Evolutionary conservation across 2,888 invertebrate species (phyloP).

Genomic region (Pandemis heparana): DNA sequence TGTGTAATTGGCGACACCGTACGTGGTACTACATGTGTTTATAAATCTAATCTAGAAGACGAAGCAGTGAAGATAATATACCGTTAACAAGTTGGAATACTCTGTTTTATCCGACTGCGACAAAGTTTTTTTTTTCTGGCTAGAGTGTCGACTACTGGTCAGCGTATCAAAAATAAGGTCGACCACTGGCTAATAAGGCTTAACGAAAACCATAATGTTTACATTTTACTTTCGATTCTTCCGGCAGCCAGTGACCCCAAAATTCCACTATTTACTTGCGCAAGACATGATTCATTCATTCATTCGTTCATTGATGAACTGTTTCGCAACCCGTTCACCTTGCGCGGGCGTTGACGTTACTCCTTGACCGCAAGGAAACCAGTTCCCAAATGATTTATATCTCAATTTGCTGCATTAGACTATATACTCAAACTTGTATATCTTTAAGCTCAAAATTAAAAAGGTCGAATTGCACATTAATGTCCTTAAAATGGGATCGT

Average conservation of each 20-base stretch:
- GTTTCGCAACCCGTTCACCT: slow-evolving; percentile 39
- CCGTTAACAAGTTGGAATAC: too few species aligned
- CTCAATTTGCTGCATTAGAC: not conserved
- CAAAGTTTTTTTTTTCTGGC: too few species aligned
- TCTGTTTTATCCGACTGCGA: too few species aligned
- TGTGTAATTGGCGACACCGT: too few species aligned
- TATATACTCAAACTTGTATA: not conserved
- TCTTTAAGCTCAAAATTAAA: not conserved
- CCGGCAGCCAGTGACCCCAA: slow-evolving; percentile 5
- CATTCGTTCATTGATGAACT: slow-evolving; percentile 32
- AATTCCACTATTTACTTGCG: not conserved
- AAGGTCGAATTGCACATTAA: not conserved
- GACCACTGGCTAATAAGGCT: too few species aligned
- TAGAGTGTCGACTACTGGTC: too few species aligned
- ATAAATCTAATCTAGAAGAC: too few species aligned
- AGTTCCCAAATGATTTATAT: not conserved
- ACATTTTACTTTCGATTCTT: slow-evolving; percentile 8
- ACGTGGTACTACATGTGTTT: too few species aligned
- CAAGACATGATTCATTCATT: slow-evolving; percentile 31
- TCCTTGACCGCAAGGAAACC: slow-evolving; percentile 23
- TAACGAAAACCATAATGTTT: too few species aligned
- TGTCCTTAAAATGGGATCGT: not conserved
- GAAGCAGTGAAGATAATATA: too few species aligned
- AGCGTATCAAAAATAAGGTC: too few species aligned
- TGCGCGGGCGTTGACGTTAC: slow-evolving; percentile 33